Conservation (phyloP, 2,113 vertebrate genomes). For the Copsychus sechellarum region DNA sequence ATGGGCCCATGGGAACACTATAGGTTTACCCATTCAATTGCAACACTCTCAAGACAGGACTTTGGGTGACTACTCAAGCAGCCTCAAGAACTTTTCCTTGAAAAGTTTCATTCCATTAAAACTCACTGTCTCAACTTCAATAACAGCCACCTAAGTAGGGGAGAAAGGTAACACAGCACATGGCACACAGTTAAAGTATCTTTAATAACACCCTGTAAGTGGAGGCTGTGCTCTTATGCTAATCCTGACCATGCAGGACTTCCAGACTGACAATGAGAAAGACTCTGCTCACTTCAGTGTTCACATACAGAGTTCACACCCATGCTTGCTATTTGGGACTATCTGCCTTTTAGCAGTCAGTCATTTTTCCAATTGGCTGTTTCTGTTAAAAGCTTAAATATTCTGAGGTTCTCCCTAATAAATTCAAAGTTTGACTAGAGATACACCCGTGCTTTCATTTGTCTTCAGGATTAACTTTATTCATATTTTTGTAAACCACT, state of each 20-base stretch:
- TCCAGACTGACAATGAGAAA: not conserved
- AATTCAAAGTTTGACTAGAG: not conserved
- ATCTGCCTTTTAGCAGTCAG: not conserved
- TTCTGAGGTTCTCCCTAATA: not conserved
- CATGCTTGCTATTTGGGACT: not conserved
- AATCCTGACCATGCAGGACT: not conserved
- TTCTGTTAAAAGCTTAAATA: not conserved
- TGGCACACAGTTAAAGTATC: accelerated
- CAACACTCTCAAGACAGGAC: not conserved
- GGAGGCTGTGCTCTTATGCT: not conserved
- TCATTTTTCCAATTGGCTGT: not conserved
- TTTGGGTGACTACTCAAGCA: not conserved
- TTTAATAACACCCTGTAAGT: not conserved
- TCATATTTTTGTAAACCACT: not conserved
- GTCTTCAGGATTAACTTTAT: not conserved
- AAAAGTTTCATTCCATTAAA: not conserved
- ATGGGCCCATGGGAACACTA: not conserved
- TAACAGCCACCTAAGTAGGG: not conserved
- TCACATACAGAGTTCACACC: not conserved
- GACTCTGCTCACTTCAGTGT: not conserved
- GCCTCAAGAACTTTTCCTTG: not conserved
- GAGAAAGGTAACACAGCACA: not conserved
- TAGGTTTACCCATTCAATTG: not conserved
- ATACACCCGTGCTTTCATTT: not conserved
- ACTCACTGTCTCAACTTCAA: not conserved